Evolutionary conservation across 2,113 vertebrate genomes (phyloP).

Genomic region (Elgaria multicarinata): DNA sequence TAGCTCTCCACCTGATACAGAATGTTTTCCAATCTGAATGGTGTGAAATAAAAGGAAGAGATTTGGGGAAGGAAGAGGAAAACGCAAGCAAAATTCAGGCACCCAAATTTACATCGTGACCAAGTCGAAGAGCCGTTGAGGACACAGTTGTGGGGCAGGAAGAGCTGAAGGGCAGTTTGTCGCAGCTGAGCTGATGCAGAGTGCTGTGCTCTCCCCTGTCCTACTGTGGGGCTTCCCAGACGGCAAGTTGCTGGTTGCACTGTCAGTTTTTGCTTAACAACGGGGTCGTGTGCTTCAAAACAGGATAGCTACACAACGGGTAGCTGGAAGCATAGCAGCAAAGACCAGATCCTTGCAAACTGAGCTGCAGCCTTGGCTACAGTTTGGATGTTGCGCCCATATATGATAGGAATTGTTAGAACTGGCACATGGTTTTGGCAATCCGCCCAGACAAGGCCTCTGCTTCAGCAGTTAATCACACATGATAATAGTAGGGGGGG

Average conservation of each 20-base stretch:
- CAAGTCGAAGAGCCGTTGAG: not conserved
- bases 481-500: not conserved
- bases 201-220: not conserved
- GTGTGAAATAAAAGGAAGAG: not conserved
- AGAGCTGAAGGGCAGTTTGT: not conserved
- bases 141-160: not conserved
- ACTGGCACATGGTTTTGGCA: not conserved
- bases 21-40: not conserved
- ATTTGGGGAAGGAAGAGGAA: not conserved
- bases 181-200: not conserved
- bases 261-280: constrained; percentile 2
- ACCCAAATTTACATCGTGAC: not conserved
- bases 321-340: not conserved
- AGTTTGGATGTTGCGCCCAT: not conserved
- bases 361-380: not conserved
- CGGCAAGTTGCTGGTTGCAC: not conserved
- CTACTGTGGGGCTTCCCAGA: not conserved
- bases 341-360: not conserved
- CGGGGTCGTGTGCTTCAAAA: not conserved
- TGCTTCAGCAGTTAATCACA: not conserved
- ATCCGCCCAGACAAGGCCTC: not conserved
- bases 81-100: not conserved
- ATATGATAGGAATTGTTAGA: not conserved
- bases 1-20: no score
- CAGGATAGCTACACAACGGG: not conserved